A percentile compares a stretch with the other conserved stretches of the same genome.
Conservation (phyloP, 2,888 invertebrate species). For the Apamea monoglypha region DNA sequence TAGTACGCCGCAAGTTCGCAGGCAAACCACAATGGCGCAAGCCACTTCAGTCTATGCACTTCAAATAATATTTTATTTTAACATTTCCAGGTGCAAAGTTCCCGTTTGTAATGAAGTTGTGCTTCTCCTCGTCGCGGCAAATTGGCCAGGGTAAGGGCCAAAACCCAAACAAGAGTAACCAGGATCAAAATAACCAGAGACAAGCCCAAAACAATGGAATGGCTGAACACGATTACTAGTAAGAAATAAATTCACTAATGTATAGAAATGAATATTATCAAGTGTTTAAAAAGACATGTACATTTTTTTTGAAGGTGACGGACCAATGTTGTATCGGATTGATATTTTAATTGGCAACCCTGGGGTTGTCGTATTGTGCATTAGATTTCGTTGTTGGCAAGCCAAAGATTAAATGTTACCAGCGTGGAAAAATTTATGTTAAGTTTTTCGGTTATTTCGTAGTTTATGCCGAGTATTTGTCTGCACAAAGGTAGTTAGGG, state of each 20-base stretch:
- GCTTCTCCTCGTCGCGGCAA: constrained; percentile 95
- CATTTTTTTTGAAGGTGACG: constrained; percentile 80
- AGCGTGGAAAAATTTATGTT: constrained; percentile 64
- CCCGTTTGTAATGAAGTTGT: constrained; percentile 99
- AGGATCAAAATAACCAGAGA: constrained; percentile 77
- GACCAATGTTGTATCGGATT: constrained; percentile 85
- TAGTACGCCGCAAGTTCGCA: neutral
- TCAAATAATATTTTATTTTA: neutral
- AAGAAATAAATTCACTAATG: constrained; percentile 73
- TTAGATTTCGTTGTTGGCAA: constrained; percentile 69
- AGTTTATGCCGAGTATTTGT: constrained; percentile 64
- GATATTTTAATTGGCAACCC: constrained; percentile 68
- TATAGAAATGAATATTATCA: constrained; percentile 58
- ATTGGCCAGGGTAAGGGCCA: constrained; percentile 88
- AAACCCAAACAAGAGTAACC: constrained; percentile 65
- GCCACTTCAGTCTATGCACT: neutral
- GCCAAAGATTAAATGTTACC: constrained; percentile 78
- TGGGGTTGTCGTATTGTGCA: constrained; percentile 66
- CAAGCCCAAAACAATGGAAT: constrained; percentile 84
- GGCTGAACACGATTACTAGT: constrained; percentile 86
- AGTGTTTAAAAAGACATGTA: constrained; percentile 85
- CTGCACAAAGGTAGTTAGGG: constrained; percentile 72
- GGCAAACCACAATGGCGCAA: neutral
- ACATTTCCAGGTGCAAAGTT: constrained; percentile 96
- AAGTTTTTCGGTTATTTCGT: constrained; percentile 64